Percentiles rank a stretch among this genome's conserved stretches.
These are phyloP conservation scores for Pseudomugil tenellus DNA, from an alignment of 2,797 vertebrate genomes.

Conservation along the genomic window DNA sequence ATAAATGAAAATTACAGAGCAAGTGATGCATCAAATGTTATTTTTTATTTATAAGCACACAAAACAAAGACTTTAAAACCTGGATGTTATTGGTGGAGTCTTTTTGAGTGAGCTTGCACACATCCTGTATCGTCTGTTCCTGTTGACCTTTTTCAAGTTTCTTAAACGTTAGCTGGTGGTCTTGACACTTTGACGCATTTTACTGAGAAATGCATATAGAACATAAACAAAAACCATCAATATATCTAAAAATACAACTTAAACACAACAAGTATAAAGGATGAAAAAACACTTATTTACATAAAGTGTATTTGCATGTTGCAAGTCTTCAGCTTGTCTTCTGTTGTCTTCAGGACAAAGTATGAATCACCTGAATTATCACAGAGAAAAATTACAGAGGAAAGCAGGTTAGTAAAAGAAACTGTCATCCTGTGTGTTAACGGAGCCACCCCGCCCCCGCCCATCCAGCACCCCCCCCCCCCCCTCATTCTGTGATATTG, in stretches of 20 bases:
- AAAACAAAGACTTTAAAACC: not conserved
- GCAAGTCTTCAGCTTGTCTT: not conserved
- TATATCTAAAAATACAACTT: not conserved
- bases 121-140: conserved; percentile 6
- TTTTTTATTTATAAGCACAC: not conserved
- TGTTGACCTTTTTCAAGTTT: not conserved
- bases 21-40: not conserved
- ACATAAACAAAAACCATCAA: too few relatives aligned
- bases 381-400: conserved; percentile 2
- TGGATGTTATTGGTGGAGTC: not conserved
- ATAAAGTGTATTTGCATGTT: not conserved
- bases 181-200: not conserved
- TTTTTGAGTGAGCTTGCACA: not conserved
- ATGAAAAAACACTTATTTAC: not conserved
- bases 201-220: too few relatives aligned
- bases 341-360: conserved; percentile 16
- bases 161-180: not conserved
- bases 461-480: not conserved
- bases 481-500: too few relatives aligned
- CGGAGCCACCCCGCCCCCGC: too few relatives aligned
- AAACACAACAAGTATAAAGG: not conserved
- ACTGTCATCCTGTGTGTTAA: not conserved
- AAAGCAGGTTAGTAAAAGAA: not conserved
- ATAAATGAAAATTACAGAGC: not conserved
- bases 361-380: conserved; percentile 36